Evolutionary conservation across 1,140 invertebrate genomes (phyloP), one percentile per base, ranked within the genome.

Genomic region (Bombus waltoni): DNA sequence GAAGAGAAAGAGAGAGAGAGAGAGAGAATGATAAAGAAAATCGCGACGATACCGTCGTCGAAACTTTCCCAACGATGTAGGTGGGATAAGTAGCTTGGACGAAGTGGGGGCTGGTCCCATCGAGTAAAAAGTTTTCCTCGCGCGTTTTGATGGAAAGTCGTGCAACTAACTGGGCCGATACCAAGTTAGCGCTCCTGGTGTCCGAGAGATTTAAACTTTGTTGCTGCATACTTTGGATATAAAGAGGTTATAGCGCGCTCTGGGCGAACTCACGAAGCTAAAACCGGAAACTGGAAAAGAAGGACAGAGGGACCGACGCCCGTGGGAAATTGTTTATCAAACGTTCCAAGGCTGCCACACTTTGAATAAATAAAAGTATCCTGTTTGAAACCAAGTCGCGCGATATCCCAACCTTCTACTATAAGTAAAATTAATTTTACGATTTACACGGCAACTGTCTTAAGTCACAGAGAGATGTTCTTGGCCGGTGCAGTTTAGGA

Each of bases 131-230:
- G 84, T 93, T 92, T 88, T 78, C 75, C 90, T 87, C 91, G 86
- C 87, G 87, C 91, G 91, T 75, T 91, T 90, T 32, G 92, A 93
- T 91, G 87, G 90, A 88, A 88, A 88, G n/a, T 81, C 88, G 85
- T 73, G 88, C 84, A 85, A 53, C 82, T 86, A 87, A 89, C 90
- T 80, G 74, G 72, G 44, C 89, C 84, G 92, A 94, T 94, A 94
- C 79, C 77, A 91, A 94, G 89, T 94, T 94, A 80, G 82, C 91
- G 85, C 83, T 79, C 87, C 78, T 35, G 35, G 88, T 82, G 89
- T 92, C 92, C 85, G 68, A 86, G 85, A 88, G 91, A 93, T 93
- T 93, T 89, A 89, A 93, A 93, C 76, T 90, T 92, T 80, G 85
- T 83, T 83, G 73, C 85, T 15, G 84, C 84, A 87, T 87, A 89